phyloP scores from a whole-genome alignment of 1,140 invertebrate genomes.

The Gonioctena quinquepunctata region DNA sequence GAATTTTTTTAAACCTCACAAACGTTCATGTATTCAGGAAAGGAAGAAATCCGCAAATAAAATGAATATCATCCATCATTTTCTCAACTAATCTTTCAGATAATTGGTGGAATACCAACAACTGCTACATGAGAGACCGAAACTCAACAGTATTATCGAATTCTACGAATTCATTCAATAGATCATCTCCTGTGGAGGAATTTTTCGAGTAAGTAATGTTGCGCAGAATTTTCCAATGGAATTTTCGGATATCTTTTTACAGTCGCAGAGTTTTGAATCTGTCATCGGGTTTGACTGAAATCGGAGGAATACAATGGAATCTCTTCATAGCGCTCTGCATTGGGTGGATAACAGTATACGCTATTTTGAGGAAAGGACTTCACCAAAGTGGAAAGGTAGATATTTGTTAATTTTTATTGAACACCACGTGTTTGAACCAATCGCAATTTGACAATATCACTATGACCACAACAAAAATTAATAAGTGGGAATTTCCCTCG shows the following conservation, averaged over 20 bases:
- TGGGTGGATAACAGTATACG: constrained; percentile 74
- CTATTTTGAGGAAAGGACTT: constrained; percentile 72
- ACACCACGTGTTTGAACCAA: too few relatives aligned
- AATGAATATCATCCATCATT: too few relatives aligned
- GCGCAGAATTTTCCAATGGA: neutral
- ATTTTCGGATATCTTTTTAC: constrained; percentile 29
- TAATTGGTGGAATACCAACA: constrained; percentile 63
- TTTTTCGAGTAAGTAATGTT: constrained; percentile 64
- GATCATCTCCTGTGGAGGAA: constrained; percentile 65
- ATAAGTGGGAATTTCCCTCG: too few relatives aligned
- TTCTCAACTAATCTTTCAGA: constrained; percentile 58
- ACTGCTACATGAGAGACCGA: constrained; percentile 49
- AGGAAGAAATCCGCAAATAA: too few relatives aligned
- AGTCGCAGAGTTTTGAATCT: constrained; percentile 62
- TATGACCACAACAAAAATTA: too few relatives aligned
- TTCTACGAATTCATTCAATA: constrained; percentile 25
- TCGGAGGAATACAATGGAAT: constrained; percentile 72
- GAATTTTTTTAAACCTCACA: too few relatives aligned
- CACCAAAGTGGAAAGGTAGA: constrained; percentile 76
- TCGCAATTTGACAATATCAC: too few relatives aligned
- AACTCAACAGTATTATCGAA: neutral
- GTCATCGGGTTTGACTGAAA: constrained; percentile 64
- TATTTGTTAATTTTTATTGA: neutral
- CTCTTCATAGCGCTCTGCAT: constrained; percentile 68
- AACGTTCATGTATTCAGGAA: too few relatives aligned